phyloP scores from a whole-genome alignment of 1,140 invertebrate genomes.

The Cyclina sinensis region DNA sequence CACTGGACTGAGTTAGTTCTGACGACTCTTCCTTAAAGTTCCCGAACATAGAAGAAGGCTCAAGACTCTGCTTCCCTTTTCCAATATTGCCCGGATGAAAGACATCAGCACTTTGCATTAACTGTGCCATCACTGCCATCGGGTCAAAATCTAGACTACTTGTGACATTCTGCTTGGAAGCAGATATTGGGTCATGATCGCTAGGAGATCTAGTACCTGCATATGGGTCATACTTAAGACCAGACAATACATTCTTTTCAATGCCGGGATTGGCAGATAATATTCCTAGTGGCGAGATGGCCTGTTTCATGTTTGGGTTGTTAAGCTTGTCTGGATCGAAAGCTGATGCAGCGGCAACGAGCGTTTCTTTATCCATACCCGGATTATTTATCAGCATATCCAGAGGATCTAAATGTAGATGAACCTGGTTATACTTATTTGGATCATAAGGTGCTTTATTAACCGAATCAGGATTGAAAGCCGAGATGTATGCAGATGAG shows the following conservation, averaged over 20 bases:
- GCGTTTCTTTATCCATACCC: conserved; percentile 53
- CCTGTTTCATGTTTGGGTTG: conserved; percentile 18
- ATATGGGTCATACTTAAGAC: conserved; percentile 26
- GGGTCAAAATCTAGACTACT: conserved; percentile 27
- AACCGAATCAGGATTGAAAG: conserved; percentile 40
- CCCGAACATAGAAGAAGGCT: conserved; percentile 19
- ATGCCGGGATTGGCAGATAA: conserved; percentile 20
- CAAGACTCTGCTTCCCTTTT: neutral
- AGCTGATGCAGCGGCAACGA: neutral
- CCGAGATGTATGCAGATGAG: conserved; percentile 23
- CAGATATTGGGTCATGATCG: too few relatives aligned
- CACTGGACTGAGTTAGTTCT: neutral
- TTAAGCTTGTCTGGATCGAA: conserved; percentile 52
- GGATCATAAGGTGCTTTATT: conserved; percentile 42
- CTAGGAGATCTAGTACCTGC: neutral
- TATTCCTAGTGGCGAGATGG: conserved; percentile 12
- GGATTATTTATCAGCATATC: conserved; percentile 52
- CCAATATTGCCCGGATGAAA: conserved; percentile 30
- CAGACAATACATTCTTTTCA: neutral
- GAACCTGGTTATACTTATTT: conserved; percentile 41
- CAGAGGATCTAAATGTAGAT: conserved; percentile 35
- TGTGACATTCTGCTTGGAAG: neutral
- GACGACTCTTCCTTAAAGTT: neutral
- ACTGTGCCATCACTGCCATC: conserved; percentile 10
- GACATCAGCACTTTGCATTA: conserved; percentile 18